Percentiles rank a stretch among this genome's conserved stretches.
phyloP scores from a whole-genome alignment of 1,140 invertebrate species.

The Dryas iulia region DNA sequence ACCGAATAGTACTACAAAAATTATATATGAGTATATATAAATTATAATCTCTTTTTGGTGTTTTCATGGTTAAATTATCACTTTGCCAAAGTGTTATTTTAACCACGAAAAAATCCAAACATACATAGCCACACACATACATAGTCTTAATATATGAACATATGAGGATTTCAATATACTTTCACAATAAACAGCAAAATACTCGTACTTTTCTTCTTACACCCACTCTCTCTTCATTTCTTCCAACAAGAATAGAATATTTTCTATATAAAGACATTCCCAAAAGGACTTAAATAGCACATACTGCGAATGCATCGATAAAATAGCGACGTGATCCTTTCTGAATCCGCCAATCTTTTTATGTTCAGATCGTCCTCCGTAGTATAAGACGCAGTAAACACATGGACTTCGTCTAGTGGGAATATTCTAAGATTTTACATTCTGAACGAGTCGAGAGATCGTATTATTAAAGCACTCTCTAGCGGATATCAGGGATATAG shows the following conservation, averaged over 20 bases:
- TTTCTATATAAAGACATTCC: conserved; percentile 10
- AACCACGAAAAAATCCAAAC: too few relatives aligned
- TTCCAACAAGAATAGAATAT: neutral
- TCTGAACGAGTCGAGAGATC: conserved; percentile 57
- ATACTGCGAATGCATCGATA: conserved; percentile 45
- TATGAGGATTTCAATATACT: neutral
- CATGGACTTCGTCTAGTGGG: conserved; percentile 57
- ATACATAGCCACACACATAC: too few relatives aligned
- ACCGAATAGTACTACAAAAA: too few relatives aligned
- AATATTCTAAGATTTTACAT: conserved; percentile 60
- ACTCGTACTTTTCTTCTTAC: neutral
- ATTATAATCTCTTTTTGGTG: too few relatives aligned
- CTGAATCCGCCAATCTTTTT: conserved; percentile 67
- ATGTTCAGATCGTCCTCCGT: conserved; percentile 47
- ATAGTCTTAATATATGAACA: too few relatives aligned
- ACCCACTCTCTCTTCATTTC: neutral
- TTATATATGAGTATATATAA: too few relatives aligned
- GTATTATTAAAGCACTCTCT: conserved; percentile 55
- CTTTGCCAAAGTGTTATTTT: too few relatives aligned
- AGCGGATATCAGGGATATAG: conserved; percentile 40
- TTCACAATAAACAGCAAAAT: neutral
- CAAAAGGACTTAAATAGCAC: conserved; percentile 19
- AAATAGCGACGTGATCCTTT: conserved; percentile 70
- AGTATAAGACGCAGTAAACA: conserved; percentile 53
- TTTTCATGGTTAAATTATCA: too few relatives aligned